Evolutionary conservation across 2,113 vertebrate species (phyloP), one percentile per base, ranked within the genome.

Genomic region (Actinemys pallida): DNA sequence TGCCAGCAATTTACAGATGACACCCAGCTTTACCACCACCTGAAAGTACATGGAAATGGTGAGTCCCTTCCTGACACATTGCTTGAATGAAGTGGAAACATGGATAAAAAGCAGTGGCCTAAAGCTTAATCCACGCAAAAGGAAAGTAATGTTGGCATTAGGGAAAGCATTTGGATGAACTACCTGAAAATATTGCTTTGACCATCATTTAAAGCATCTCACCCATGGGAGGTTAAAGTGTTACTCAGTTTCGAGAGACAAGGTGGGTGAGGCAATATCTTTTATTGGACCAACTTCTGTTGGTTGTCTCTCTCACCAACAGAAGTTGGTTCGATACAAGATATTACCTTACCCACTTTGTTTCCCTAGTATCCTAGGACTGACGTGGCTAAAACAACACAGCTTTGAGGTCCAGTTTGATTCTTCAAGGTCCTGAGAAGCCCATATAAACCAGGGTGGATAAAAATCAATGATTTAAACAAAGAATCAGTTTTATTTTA

Each of bases 11-110:
- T 62, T 62, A 62, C 57, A 31, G 57, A 62, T 6, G 27, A 62
- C 57, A 62, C 57, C 13, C 24, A 62, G 75, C 13, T 83, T 69
- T 84, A 5, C 45, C 83, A 86, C 13, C 5, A 1, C 1, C 31
- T 8, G 20, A 62, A 62, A 62, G 24, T 31, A 62, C 27, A 50
- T 69, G 75, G 81, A 81, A 92, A 89, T 62, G 0, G 0, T 24
- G 54, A 16, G 10, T 80, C n/a, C 47, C 12, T 92, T 80, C n/a
- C 50, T 62, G 57, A 62, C 27, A 62, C 29, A 31, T 25, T 12
- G 27, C 27, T 29, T 29, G 57, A 62, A 31, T 62, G 29, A 89
- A 96, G 90, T 11, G 8, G 20, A 72, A 87, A 31, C 7, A 10
- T 54, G 50, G 29, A 90, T 79, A 82, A 22, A 80, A 49, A 76